Percentiles rank a stretch among this genome's conserved stretches.
These are phyloP conservation scores for Aspidapion aeneum DNA, from an alignment of 2,888 invertebrate genomes.

Conservation along the genomic window DNA sequence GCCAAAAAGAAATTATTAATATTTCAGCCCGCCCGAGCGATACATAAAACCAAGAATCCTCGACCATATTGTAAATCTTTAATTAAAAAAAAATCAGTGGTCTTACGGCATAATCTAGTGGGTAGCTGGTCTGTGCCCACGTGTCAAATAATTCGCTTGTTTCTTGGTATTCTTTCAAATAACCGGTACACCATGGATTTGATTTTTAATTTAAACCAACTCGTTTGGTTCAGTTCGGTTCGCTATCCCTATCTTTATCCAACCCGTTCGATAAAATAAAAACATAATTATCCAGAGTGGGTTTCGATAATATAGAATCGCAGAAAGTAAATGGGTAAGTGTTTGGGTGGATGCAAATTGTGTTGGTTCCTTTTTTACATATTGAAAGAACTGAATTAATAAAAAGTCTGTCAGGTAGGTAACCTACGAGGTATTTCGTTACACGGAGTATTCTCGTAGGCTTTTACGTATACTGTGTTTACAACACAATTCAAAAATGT, in stretches of 20 bases:
- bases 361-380: not conserved
- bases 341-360: not conserved
- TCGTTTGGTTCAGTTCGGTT: not conserved
- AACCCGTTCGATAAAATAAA: no score
- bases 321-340: no score
- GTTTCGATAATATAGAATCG: no score
- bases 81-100: not conserved
- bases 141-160: constrained; percentile 26
- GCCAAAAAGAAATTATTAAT: no score
- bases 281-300: no score
- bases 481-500: no score
- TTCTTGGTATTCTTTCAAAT: constrained; percentile 26
- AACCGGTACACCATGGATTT: constrained; percentile 19
- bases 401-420: not conserved
- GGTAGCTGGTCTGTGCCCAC: constrained; percentile 25
- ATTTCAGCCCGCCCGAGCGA: no score
- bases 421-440: not conserved
- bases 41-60: not conserved
- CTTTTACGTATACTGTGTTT: no score
- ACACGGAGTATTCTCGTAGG: not conserved
- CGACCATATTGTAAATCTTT: not conserved
- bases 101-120: constrained; percentile 10
- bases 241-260: no score
- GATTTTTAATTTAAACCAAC: constrained; percentile 2
- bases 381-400: not conserved